Conservation (phyloP, 2,888 invertebrate species). For the Pseudococcus jackbeardsleyi region DNA sequence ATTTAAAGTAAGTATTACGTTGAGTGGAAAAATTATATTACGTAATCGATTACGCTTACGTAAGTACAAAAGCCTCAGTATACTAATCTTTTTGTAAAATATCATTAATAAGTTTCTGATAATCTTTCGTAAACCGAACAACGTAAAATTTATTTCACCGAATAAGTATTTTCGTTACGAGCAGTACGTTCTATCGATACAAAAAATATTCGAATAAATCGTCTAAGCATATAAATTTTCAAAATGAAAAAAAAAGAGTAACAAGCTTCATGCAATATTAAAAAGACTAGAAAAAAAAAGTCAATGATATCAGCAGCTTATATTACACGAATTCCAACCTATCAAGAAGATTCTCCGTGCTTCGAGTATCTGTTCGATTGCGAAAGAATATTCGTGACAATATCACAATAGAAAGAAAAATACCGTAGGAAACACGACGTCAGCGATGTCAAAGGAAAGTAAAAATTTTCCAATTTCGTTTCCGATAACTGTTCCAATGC, state of each 20-base stretch:
- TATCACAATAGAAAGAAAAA: slow-evolving; percentile 8
- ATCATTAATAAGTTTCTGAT: slow-evolving; percentile 5
- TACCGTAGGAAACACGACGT: slow-evolving; percentile 1
- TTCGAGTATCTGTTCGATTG: background rate
- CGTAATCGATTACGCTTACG: background rate
- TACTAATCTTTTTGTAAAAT: background rate
- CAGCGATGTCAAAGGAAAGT: slow-evolving; percentile 23
- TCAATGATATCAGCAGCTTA: background rate
- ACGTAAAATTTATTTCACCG: background rate
- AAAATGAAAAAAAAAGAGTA: background rate
- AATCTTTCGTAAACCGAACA: background rate
- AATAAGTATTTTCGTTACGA: background rate
- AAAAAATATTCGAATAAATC: background rate
- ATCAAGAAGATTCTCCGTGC: background rate
- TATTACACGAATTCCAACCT: slow-evolving; percentile 22
- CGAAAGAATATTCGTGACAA: background rate
- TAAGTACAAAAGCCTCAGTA: background rate
- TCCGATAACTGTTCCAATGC: slow-evolving; percentile 22
- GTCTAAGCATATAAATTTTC: background rate
- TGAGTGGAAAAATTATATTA: slow-evolving; percentile 17
- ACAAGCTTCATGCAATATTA: slow-evolving; percentile 1
- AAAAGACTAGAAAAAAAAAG: background rate
- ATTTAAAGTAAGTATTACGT: slow-evolving; percentile 1
- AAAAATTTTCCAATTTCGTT: slow-evolving; percentile 33
- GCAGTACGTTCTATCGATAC: background rate